These are phyloP conservation scores for Lepidotrigona ventralis DNA, from an alignment of 1,140 invertebrate genomes.

Conservation along the genomic window DNA sequence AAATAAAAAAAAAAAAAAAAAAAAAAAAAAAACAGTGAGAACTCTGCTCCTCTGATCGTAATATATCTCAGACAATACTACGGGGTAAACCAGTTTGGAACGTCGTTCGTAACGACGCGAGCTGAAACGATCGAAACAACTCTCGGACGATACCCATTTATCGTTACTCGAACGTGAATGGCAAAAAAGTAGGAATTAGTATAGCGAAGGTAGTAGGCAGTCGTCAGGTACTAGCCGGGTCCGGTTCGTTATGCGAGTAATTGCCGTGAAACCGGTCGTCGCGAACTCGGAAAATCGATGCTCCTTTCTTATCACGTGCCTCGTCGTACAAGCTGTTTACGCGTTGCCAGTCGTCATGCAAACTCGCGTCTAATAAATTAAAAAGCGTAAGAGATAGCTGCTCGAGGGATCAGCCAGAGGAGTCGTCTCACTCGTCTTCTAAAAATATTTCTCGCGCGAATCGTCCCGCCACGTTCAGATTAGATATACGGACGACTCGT, in stretches of 20 bases:
- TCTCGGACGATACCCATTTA: background rate
- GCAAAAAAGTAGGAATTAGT: conserved; percentile 3
- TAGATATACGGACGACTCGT: background rate
- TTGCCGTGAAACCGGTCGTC: conserved; percentile 29
- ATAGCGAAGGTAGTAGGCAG: background rate
- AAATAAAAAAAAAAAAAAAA: too few relatives aligned
- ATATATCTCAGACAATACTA: background rate
- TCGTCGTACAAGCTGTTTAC: background rate
- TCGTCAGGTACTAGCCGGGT: background rate
- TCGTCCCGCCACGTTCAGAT: background rate
- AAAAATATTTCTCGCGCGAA: background rate
- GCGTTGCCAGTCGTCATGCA: background rate
- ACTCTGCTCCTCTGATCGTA: background rate
- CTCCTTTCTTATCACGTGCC: background rate
- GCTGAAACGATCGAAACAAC: too few relatives aligned
- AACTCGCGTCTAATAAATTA: conserved; percentile 30
- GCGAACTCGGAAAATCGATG: background rate
- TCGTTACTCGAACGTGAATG: background rate
- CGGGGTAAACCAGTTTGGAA: background rate
- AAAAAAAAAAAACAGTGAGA: background rate
- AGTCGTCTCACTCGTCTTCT: background rate
- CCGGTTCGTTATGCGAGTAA: conserved; percentile 38
- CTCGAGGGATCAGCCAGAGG: background rate
- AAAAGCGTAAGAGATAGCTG: background rate
- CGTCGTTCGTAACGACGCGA: background rate